Evolutionary conservation across 2,113 vertebrate species (phyloP), one percentile per base, ranked within the genome.

Genomic region (Poecile atricapillus): DNA sequence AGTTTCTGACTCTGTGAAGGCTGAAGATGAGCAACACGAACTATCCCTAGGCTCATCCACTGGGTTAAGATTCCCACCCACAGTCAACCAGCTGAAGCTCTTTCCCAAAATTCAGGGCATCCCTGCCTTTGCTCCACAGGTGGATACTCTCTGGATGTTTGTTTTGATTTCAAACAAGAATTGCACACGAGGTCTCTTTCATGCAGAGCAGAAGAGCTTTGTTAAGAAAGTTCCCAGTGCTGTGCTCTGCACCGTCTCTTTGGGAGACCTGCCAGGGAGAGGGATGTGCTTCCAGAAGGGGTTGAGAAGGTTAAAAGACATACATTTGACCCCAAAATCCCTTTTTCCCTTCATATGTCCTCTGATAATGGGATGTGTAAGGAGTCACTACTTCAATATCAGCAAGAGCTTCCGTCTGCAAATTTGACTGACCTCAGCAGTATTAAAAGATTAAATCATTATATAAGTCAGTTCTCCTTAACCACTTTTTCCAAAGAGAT

Each of bases 401-500:
- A 60, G 69, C 1, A 0, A 87, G 87, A 92, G 83, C 77, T 87
- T 89, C 93, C 2, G 0, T 62, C 77, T 84, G 89, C 74, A 87
- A 84, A 94, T 74, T 75, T 94, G 56, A 60, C 91, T 95, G 60
- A 91, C 80, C 53, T 94, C 80, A 82, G 77, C 37, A 15, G 44
- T 75, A 87, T 93, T 87, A 87, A 63, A 83, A 92, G 80, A 94
- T 92, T 82, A 94, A 91, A 92, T 94, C 90, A 89, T 94, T 93
- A 75, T 50, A 37, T 80, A 91, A 91, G 91, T 91, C 93, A 71
- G 10, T 95, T 95, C 74, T 92, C 81, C 65, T 87, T 89, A 94
- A 74, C 59, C 53, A 33, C 41, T 62, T 73, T 71, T 90, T 58
- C 65, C 69, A 79, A 71, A 60, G 87, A 92, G 76, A n/a, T 28